Percentiles rank a stretch among this genome's conserved stretches.
Conservation (phyloP, 2,797 vertebrate genomes). For the Sebastes cheni region DNA sequence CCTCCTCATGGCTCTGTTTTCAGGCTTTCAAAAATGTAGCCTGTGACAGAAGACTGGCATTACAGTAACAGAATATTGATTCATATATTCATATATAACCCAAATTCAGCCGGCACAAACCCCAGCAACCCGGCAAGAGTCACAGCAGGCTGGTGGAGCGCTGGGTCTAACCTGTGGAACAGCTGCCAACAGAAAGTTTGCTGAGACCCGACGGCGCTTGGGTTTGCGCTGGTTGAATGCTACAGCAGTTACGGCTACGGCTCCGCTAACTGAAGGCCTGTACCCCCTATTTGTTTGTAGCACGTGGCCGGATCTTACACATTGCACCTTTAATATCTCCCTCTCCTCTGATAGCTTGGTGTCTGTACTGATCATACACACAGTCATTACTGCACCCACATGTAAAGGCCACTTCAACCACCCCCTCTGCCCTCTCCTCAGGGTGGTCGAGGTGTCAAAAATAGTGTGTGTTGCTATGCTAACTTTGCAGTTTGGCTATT, state of each 20-base stretch:
- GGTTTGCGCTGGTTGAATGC: neutral
- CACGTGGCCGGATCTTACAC: no score
- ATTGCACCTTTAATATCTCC: neutral
- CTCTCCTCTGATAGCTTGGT: neutral
- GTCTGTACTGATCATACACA: neutral
- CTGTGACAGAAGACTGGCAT: no score
- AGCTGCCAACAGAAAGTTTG: neutral
- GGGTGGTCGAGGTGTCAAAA: neutral
- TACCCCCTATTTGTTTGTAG: no score
- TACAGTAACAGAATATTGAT: no score
- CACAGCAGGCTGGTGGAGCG: no score
- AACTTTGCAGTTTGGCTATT: neutral
- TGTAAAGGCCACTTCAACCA: neutral
- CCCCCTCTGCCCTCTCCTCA: neutral
- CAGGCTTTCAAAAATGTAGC: no score
- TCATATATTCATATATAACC: no score
- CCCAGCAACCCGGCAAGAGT: no score
- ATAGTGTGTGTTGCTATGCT: neutral
- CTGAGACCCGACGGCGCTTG: neutral
- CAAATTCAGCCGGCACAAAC: no score
- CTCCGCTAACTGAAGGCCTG: neutral
- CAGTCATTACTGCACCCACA: neutral
- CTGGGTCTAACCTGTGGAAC: neutral
- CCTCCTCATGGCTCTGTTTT: no score
- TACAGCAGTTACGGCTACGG: no score